Base-by-base conservation (phyloP, 1,140 invertebrate species). In the Drosophila jambulina region DNA sequence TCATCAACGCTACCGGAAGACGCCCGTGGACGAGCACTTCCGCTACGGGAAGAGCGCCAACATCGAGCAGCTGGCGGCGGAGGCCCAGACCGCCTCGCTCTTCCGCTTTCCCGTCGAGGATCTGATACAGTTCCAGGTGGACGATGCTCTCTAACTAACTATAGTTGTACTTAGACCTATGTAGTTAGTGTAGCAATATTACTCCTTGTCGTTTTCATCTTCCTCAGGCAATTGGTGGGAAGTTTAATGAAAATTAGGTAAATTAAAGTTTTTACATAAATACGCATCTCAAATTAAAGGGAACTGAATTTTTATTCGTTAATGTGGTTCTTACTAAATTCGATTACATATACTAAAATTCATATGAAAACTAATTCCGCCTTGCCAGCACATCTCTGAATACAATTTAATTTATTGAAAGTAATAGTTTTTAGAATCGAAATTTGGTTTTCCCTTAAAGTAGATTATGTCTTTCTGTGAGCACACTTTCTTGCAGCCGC, bases 71-170 rank as follows among this genome's bases (percentile, higher is more conserved):
- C 19, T 92, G 68, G 91, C 88, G 0, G 80, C 84, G 9, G 91
- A 92, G 78, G 91, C 91, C 9, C 84, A 90, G 58, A 86, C 91
- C 2, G 91, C 91, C 42, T 92, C 91, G 21, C 75, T 92, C 2
- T 92, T 92, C 58, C 84, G 91, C 13, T 92, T 92, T 76, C 91
- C 91, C 40, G 91, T 92, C 15, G 91, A 92, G 75, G 91, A 92
- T 78, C 72, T 92, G 19, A 92, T 92, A 75, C 91, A 92, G 56
- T 92, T 92, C 63, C 91, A 92, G 46, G 91, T 92, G 51, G 91
- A 92, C 29, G 91, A 92, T 64, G 91, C 91, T 25, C 83, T 90
- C 59, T 90, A 60, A 85, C 36, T 51, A 36, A 60, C 45, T 59
- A 71, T 71, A 74, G 70, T 15, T 74, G 43, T 72, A 60, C 38